Percentiles rank a stretch among this genome's conserved stretches.
Evolutionary conservation across 2,797 vertebrate genomes (phyloP).

Genomic region (Acanthurus tractus): DNA sequence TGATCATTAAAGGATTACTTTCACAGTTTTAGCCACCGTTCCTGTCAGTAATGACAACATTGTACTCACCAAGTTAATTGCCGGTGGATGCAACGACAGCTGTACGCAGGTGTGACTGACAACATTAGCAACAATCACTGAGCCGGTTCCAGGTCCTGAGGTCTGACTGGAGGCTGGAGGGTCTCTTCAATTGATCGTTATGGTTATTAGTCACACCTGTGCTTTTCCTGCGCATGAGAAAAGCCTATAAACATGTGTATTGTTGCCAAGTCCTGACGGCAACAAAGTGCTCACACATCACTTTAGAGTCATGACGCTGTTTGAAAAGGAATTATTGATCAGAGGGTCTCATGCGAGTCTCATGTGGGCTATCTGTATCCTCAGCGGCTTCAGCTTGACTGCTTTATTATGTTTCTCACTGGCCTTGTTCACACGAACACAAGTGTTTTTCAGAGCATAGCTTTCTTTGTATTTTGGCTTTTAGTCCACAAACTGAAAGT

Average conservation of each 20-base stretch:
- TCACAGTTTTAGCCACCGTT: neutral
- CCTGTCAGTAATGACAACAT: neutral
- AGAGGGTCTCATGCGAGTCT: conserved; percentile 9
- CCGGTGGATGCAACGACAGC: neutral
- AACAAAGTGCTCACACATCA: conserved; percentile 4
- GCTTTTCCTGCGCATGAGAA: conserved; percentile 17
- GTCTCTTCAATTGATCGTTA: conserved; percentile 24
- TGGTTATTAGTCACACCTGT: conserved; percentile 17
- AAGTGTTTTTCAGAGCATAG: too few species aligned
- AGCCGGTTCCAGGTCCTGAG: conserved; percentile 2
- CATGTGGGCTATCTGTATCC: conserved; percentile 30
- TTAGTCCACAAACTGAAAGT: too few species aligned
- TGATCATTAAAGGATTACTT: neutral
- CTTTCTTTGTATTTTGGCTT: too few species aligned
- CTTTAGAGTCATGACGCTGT: conserved; percentile 15
- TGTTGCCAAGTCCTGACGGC: conserved; percentile 8
- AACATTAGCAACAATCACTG: neutral
- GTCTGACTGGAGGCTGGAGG: conserved; percentile 5
- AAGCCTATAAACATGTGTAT: neutral
- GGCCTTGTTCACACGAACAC: too few species aligned
- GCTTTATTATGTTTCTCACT: conserved; percentile 21
- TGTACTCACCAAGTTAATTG: neutral
- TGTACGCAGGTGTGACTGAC: neutral
- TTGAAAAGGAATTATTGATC: conserved; percentile 49
- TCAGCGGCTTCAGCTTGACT: conserved; percentile 37